A percentile compares a stretch with the other conserved stretches of the same genome.
These are phyloP conservation scores for Caerostris darwini DNA, from an alignment of 1,140 invertebrate species.

Conservation along the genomic window DNA sequence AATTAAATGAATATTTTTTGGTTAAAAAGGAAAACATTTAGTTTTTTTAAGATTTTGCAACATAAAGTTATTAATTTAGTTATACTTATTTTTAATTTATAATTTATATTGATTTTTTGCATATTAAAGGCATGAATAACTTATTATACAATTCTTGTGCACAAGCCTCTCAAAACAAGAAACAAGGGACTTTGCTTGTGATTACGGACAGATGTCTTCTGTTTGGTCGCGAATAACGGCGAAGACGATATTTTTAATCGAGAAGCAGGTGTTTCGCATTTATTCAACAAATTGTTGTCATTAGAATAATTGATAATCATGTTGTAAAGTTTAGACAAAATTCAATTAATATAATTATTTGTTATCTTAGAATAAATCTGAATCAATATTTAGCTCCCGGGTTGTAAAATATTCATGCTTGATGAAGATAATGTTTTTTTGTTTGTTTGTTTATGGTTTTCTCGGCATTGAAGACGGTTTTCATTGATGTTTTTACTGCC, in stretches of 20 bases:
- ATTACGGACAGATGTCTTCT: conserved; percentile 71
- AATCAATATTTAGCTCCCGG: not conserved
- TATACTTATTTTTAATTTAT: not conserved
- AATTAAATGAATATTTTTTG: not conserved
- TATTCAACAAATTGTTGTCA: conserved; percentile 41
- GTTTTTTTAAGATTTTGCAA: too few species aligned
- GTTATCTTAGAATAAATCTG: not conserved
- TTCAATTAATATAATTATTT: not conserved
- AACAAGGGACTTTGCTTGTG: conserved; percentile 36
- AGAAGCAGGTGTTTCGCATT: conserved; percentile 52
- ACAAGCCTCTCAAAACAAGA: not conserved
- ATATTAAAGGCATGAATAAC: not conserved
- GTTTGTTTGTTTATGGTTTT: conserved; percentile 19
- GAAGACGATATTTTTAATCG: conserved; percentile 47
- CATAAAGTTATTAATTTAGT: not conserved
- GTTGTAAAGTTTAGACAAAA: not conserved
- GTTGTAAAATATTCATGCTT: conserved; percentile 60
- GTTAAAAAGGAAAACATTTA: not conserved
- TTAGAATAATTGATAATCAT: not conserved
- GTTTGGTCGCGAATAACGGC: conserved; percentile 63
- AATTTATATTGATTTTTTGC: not conserved
- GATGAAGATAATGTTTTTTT: not conserved
- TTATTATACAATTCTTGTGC: not conserved
- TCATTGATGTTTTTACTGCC: conserved; percentile 10
- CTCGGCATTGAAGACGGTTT: not conserved